phyloP scores from a whole-genome alignment of 1,140 invertebrate genomes.

The Lepidurus apus region DNA sequence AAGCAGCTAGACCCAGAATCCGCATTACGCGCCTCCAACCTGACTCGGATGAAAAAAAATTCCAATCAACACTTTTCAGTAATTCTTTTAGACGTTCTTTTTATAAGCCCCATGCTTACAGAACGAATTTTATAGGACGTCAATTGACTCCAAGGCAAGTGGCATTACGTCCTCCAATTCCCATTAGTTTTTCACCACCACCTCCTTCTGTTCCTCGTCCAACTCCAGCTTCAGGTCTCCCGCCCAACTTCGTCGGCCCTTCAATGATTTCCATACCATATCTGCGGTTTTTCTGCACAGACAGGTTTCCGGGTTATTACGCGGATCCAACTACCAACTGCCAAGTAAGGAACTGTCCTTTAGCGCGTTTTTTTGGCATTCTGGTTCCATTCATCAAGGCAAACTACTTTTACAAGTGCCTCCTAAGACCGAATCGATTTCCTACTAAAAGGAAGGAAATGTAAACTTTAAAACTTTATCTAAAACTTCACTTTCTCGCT shows the following conservation, averaged over 20 bases:
- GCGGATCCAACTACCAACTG: constrained; percentile 34
- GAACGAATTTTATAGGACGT: not conserved
- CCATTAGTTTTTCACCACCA: not conserved
- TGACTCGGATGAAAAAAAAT: not conserved
- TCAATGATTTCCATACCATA: constrained; percentile 23
- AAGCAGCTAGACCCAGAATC: not conserved
- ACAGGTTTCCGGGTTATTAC: constrained; percentile 35
- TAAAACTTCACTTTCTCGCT: not conserved
- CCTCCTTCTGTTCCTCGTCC: not conserved
- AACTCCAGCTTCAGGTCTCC: not conserved
- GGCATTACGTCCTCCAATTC: not conserved
- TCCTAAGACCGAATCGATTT: constrained; percentile 28
- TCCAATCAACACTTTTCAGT: not conserved
- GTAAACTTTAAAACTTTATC: not conserved
- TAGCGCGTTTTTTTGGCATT: not conserved
- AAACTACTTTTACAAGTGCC: not conserved
- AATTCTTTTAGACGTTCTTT: not conserved
- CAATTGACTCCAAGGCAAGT: constrained; percentile 8
- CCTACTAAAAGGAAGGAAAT: constrained; percentile 14
- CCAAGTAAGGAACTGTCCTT: constrained; percentile 31
- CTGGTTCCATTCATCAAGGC: not conserved
- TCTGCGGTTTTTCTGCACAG: constrained; percentile 34
- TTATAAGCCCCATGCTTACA: not conserved
- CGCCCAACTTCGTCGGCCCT: not conserved
- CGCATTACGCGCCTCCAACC: constrained; percentile 8